A percentile compares a stretch with the other conserved stretches of the same genome.
Conservation (phyloP, 2,113 vertebrate genomes). For the Thermophis baileyi region DNA sequence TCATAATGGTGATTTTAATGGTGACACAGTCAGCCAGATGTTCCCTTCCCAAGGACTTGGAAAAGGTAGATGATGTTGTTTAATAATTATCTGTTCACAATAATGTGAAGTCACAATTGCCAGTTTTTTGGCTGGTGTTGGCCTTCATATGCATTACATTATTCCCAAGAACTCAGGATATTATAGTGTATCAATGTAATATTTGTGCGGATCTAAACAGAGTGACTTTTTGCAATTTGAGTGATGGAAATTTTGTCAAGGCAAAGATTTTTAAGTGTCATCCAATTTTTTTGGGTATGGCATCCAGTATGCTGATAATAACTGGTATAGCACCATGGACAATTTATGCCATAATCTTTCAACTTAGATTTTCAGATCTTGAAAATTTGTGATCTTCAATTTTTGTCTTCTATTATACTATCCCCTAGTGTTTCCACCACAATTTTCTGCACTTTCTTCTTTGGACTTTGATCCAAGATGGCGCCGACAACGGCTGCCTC, state of each 20-base stretch:
- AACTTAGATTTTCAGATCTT: background rate
- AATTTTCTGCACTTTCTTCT: background rate
- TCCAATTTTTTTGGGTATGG: background rate
- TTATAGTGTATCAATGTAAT: background rate
- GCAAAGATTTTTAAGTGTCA: background rate
- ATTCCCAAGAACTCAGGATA: background rate
- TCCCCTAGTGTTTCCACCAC: background rate
- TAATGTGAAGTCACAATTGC: background rate
- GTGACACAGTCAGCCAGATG: background rate
- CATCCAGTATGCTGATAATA: background rate
- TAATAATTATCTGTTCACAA: background rate
- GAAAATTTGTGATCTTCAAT: background rate
- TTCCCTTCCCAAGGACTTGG: background rate
- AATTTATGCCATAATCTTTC: background rate
- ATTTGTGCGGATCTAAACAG: background rate
- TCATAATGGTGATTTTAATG: background rate
- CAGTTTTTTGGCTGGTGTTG: background rate
- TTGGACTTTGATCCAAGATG: too few species aligned
- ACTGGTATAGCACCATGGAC: background rate
- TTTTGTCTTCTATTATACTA: background rate
- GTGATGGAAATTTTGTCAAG: background rate
- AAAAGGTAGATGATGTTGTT: background rate
- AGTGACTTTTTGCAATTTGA: background rate
- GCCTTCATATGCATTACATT: background rate
- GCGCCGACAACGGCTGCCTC: too few species aligned